Base-by-base conservation (phyloP, 1,140 invertebrate species). In the Lineus longissimus region DNA sequence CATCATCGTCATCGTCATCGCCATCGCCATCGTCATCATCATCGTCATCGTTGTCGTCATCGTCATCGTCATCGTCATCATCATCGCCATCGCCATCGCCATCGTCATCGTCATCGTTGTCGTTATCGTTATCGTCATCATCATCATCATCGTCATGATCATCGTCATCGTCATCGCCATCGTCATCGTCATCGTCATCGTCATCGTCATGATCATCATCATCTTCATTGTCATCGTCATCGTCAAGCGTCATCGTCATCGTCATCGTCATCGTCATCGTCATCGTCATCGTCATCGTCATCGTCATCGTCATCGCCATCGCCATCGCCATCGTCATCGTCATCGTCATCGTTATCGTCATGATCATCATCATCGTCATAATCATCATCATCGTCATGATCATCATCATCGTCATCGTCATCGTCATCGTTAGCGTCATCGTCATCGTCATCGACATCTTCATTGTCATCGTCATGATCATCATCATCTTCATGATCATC, bases 381-480 rank as follows among this genome's bases (percentile, higher is more conserved):
- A n/a, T n/a, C n/a, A n/a, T n/a, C n/a, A n/a, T n/a, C n/a, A n/a
- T n/a, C n/a, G n/a, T n/a, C n/a, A n/a, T n/a, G n/a, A n/a, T n/a
- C n/a, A n/a, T n/a, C n/a, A n/a, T n/a, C n/a, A n/a, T n/a, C n/a
- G n/a, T 66, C 64, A 66, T 63, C 64, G 63, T 66, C 64, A 66
- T 66, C 64, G 63, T 66, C 64, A 66, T 66, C 64, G 63, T 66
- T 61, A 66, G 62, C 64, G 63, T 66, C 64, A 66, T 63, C 61
- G 63, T 65, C 63, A 65, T 41, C 22, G 51, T 45, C 33, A 47
- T 47, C 29, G 23, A 17, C 25, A 1, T 43, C 41, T n/a, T n/a
- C n/a, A n/a, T n/a, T n/a, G n/a, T n/a, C n/a, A n/a, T n/a, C n/a
- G n/a, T n/a, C n/a, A n/a, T n/a, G n/a, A n/a, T n/a, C n/a, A n/a